Evolutionary conservation across 2,797 vertebrate species (phyloP).

Genomic region (Typhlichthys eigenmanni): DNA sequence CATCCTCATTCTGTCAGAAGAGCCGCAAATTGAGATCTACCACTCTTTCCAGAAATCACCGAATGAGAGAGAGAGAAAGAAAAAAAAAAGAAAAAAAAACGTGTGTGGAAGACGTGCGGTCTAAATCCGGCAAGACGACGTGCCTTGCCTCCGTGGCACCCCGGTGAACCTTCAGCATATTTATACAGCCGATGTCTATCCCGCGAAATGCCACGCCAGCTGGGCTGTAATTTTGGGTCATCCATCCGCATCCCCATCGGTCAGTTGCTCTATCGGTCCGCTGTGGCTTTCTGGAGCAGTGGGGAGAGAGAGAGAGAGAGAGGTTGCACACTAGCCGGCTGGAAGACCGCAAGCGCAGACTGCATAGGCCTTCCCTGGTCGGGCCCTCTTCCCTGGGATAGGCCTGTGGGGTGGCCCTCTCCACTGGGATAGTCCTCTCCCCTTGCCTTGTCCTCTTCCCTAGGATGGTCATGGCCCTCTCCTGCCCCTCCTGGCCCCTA

Average conservation of each 20-base stretch:
- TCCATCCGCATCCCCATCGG: constrained; percentile 55
- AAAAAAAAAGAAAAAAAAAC: constrained; percentile 51
- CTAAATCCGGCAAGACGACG: constrained; percentile 61
- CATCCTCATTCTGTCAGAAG: constrained; percentile 49
- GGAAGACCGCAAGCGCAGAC: constrained; percentile 52
- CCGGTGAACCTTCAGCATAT: constrained; percentile 71
- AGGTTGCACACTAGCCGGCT: constrained; percentile 38
- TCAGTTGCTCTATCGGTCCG: constrained; percentile 34
- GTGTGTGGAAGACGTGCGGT: constrained; percentile 55
- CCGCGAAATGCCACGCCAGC: constrained; percentile 56
- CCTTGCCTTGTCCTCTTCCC: no score
- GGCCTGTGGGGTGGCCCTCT: no score
- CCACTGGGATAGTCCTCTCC: no score
- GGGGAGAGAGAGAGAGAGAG: constrained; percentile 36
- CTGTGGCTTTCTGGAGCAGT: constrained; percentile 33
- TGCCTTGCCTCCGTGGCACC: constrained; percentile 48
- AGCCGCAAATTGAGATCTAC: constrained; percentile 70
- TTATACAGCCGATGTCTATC: constrained; percentile 78
- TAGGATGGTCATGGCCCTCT: no score
- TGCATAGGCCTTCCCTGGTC: not conserved
- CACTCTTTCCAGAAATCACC: constrained; percentile 37
- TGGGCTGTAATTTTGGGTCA: constrained; percentile 74
- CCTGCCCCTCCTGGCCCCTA: no score
- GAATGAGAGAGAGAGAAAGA: no score
- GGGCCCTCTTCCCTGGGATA: no score